phyloP scores from a whole-genome alignment of 2,113 vertebrate genomes.

The Protobothrops mucrosquamatus region DNA sequence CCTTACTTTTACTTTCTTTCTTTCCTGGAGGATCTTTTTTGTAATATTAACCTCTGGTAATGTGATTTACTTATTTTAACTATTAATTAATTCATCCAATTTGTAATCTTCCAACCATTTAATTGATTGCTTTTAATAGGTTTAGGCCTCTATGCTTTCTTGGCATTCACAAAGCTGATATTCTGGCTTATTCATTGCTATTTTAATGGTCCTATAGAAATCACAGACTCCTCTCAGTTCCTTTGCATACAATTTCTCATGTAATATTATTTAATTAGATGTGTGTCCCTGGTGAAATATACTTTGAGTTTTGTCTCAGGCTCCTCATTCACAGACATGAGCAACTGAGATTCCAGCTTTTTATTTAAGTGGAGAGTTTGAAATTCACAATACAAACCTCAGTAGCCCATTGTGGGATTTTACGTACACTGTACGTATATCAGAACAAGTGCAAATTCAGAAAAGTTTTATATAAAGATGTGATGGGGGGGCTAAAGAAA shows the following conservation, averaged over 20 bases:
- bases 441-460: background rate
- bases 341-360: background rate
- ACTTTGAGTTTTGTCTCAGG: background rate
- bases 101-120: conserved; percentile 50
- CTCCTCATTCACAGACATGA: background rate
- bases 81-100: conserved; percentile 53
- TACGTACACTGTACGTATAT: background rate
- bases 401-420: background rate
- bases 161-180: conserved; percentile 45
- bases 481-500: background rate
- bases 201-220: conserved; percentile 27
- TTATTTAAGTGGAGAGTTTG: background rate
- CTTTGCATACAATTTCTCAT: background rate
- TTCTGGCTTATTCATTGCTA: conserved; percentile 29
- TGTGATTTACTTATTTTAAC: conserved; percentile 48
- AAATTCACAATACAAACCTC: background rate
- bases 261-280: conserved; percentile 2
- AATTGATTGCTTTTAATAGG: conserved; percentile 56
- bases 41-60: conserved; percentile 11
- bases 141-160: conserved; percentile 48
- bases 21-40: conserved; percentile 31
- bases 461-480: background rate
- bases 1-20: conserved; percentile 1
- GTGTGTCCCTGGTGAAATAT: background rate
- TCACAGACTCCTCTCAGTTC: background rate